Base-by-base conservation (phyloP, 2,888 invertebrate species). In the Girardia tigrina region DNA sequence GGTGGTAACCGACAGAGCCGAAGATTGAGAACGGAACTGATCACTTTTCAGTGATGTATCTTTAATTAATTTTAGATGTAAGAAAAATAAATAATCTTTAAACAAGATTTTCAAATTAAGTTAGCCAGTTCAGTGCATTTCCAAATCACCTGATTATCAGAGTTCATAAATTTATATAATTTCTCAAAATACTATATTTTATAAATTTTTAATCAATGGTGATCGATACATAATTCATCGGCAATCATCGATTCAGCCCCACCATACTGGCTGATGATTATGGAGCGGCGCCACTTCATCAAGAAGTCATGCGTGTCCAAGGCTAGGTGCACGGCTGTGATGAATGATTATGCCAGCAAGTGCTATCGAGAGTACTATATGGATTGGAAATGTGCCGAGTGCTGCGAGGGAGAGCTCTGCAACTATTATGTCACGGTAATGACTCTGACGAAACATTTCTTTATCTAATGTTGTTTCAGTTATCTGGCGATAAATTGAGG, bases 321-420 rank as follows among this genome's bases (percentile, higher is more conserved):
- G 82, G 88, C 88, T 0, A 88, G 89, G 78, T 95, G 95, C 83
- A 89, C 90, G 27, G 42, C 88, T 88, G 80, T 91, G 90, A 89
- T 88, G 88, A 73, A 74, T 26, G 76, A 71, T 0, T 76, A 79
- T 23, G 81, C 75, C 16, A 77, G 79, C n/a, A 73, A 71, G 16
- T 84, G 84, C 77, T 81, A 82, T 79, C 78, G 83, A 71, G 82
- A 84, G 77, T 83, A 83, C 93, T 95, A 94, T 81, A 90, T 92
- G 82, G 94, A 95, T 85, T 95, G 94, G 95, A 89, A 90, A 78
- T 95, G 94, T 85, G 90, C 91, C 0, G 93, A 94, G 83, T 95
- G 94, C 84, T 95, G 95, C 82, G 90, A 90, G 81, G 94, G 94
- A 73, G 94, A 95, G 84, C 88, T 91, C 75, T 95, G 94, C 85